Evolutionary conservation across 2,113 vertebrate species (phyloP), one percentile per base, ranked within the genome.

Genomic region (Delphinapterus leucas): DNA sequence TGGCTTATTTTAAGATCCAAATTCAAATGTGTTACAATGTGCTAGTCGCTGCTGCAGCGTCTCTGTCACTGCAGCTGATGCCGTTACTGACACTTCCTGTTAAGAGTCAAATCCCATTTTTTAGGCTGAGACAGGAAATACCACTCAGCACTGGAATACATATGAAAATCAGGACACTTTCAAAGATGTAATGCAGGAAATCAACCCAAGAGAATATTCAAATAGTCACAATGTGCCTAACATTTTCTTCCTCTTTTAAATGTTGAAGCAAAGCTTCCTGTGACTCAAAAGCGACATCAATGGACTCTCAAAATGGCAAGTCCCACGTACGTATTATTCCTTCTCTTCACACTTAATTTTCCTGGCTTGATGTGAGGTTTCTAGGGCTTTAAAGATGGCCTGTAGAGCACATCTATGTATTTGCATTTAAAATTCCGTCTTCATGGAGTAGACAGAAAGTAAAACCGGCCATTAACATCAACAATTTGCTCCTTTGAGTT

Each of bases 101-200:
- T 73, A 86, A 44, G 28, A 94, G 81, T 93, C 65, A 84, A 93
- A 84, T 74, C 26, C 60, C 65, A 14, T 53, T 92, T 97, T 90
- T 95, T 77, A 92, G 60, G 28, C 84, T 93, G 33, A 88, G 55
- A 94, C 96, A 97, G 97, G 96, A 98, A 97, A 97, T 94, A 71
- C 88, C 71, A 88, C 80, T 97, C 93, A 77, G 76, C 81, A 85
- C 49, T 88, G 89, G 95, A 94, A 97, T 61, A 95, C 44, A 88
- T 88, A 90, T 14, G 91, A 96, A 95, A 97, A 95, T 93, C 86
- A 97, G 93, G 63, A 89, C 88, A 96, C 38, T 97, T 97, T 96
- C 90, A 98, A 95, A 95, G 89, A 92, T 93, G 88, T 85, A 84
- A 95, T 96, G 53, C 95, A 95, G 91, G 93, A 97, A 97, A 91